Evolutionary conservation across 2,797 vertebrate species (phyloP).

Genomic region (Lagocephalus sceleratus): DNA sequence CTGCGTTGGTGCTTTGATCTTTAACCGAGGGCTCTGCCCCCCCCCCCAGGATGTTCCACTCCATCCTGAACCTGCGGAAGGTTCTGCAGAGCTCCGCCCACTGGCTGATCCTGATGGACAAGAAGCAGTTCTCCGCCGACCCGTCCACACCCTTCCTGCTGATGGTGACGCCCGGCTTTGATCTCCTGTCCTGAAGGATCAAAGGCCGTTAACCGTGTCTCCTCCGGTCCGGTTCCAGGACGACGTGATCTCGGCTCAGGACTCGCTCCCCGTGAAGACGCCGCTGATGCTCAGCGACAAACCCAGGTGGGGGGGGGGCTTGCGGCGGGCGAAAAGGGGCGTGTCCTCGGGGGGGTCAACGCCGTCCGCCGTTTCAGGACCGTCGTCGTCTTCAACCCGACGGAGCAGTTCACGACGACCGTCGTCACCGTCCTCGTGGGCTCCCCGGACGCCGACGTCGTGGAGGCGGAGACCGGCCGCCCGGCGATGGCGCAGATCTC

Average conservation of each 20-base stretch:
- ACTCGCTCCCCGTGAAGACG: constrained; percentile 81
- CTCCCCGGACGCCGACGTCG: constrained; percentile 71
- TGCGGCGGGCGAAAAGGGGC: not conserved
- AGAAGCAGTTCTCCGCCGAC: constrained; percentile 73
- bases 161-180: constrained; percentile 79
- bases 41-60: constrained; percentile 88
- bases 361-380: constrained; percentile 69
- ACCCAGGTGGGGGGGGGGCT: constrained; percentile 75
- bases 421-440: constrained; percentile 78
- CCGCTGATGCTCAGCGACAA: constrained; percentile 71
- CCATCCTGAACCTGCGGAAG: constrained; percentile 82
- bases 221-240: constrained; percentile 67
- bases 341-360: too few species aligned
- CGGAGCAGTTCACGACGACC: constrained; percentile 78
- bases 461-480: constrained; percentile 73
- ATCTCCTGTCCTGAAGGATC: not conserved
- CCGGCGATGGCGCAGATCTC: constrained; percentile 78
- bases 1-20: not conserved
- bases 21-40: too few species aligned
- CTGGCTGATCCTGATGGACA: constrained; percentile 86
- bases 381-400: constrained; percentile 82
- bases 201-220: too few species aligned
- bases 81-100: constrained; percentile 84
- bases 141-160: constrained; percentile 76
- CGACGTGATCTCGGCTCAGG: constrained; percentile 77